Base-by-base conservation (phyloP, 2,797 vertebrate species). In the Crax fasciolata region DNA sequence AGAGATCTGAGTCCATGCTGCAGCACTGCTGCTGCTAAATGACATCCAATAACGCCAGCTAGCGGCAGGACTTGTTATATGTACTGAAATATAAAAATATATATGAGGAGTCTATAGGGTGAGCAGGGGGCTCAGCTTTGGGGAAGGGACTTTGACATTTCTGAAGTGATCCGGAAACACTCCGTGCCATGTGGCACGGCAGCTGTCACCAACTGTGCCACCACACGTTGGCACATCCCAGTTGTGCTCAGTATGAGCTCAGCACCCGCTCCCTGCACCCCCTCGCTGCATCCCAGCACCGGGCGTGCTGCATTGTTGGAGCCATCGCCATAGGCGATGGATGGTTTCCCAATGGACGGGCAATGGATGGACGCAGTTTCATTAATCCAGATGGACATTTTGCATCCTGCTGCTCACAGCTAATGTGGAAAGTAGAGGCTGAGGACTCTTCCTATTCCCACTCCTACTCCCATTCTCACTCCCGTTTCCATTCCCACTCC, bases 31-130 rank as follows among this genome's bases (percentile, higher is more conserved):
- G 66, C 35, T 61, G 1, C 84, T n/a, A 66, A 75, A 88, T 83
- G 43, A 30, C 8, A 68, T 77, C 63, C 92, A 91, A 94, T n/a
- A 89, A 90, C 92, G 70, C 85, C 97, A 75, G 95, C 97, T 97
- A 95, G 97, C 80, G 97, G 94, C 30, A 24, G 85, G n/a, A 32
- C 32, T 78, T 28, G 4, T 21, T 44, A 15, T 27, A 77, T 1
- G 11, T 30, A 15, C 23, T 7, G 25, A 10, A 13, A 9, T 13
- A 25, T 19, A 9, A 4, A 7, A 48, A 35, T 35, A 32, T 6
- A 18, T 10, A 16, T 8, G 14, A 7, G 11, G n/a, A 65, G 41
- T 3, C 0, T 48, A 2, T 7, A 28, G 30, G 38, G 39, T 0
- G 57, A 27, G 21, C 78, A 35, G 81, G 3, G 2, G 35, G 48